Evolutionary conservation across 2,888 invertebrate species (phyloP), one percentile per base, ranked within the genome.

Genomic region (Heteromyza rotundicornis): DNA sequence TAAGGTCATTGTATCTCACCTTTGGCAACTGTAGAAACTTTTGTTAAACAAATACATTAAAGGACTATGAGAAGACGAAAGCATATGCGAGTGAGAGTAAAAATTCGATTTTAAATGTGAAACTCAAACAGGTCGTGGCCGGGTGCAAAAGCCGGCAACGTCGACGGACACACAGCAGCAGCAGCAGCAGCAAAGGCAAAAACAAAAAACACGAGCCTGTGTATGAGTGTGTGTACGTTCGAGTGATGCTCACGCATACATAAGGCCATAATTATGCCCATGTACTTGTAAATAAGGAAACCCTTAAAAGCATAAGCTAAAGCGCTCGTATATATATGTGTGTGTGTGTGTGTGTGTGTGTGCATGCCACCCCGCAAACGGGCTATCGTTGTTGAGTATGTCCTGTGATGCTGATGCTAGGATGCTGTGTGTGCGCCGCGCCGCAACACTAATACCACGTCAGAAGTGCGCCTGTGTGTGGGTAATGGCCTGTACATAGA

Each of bases 141-240:
- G 52, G 47, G 44, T 44, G 64, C 62, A 70, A 75, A 74, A 71
- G 76, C 73, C 73, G 73, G 73, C 76, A 19, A 17, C 5, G 40
- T n/a, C 19, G 20, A 24, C n/a, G n/a, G n/a, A n/a, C n/a, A n/a
- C n/a, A n/a, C n/a, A n/a, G n/a, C n/a, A n/a, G n/a, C n/a, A n/a
- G n/a, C n/a, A n/a, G n/a, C n/a, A n/a, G n/a, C n/a, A n/a, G n/a
- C n/a, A n/a, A n/a, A n/a, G n/a, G n/a, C n/a, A n/a, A n/a, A n/a
- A n/a, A n/a, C n/a, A n/a, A n/a, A n/a, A n/a, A n/a, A n/a, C n/a
- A n/a, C n/a, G n/a, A n/a, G 22, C 20, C 23, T 60, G 54, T 44
- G 50, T 62, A 53, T 60, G 53, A 49, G 23, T 32, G 57, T 51
- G 49, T 55, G 52, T 19, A 23, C 55, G 17, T 19, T n/a, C n/a